A percentile compares a stretch with the other conserved stretches of the same genome.
phyloP scores from a whole-genome alignment of 2,888 invertebrate genomes.

The Mimachlamys varia region DNA sequence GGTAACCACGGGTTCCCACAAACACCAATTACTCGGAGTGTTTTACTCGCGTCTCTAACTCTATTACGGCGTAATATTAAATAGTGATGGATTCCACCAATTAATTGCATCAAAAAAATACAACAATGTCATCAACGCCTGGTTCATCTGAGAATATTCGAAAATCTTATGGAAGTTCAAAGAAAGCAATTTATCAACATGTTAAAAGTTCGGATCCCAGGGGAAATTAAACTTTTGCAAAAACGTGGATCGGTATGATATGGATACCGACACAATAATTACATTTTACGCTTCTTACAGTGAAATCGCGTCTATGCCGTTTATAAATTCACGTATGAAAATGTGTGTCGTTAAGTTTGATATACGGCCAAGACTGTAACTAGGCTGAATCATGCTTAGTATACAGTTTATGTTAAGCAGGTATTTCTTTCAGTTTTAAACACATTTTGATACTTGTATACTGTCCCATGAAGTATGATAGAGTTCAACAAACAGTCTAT shows the following conservation, averaged over 20 bases:
- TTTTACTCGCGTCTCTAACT: neutral
- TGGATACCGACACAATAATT: neutral
- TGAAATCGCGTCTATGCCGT: neutral
- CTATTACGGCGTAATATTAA: neutral
- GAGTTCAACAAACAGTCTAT: too few relatives aligned
- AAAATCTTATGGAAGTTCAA: conserved; percentile 16
- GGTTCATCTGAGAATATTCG: neutral
- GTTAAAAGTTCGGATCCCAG: neutral
- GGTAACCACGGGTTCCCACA: neutral
- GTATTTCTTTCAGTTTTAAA: neutral
- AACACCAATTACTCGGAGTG: neutral
- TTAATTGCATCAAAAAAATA: conserved; percentile 28
- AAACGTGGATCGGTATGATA: neutral
- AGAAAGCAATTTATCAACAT: neutral
- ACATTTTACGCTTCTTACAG: neutral
- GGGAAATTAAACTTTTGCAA: neutral
- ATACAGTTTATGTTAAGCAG: neutral
- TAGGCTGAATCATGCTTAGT: neutral
- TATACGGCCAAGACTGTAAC: neutral
- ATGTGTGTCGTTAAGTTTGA: neutral
- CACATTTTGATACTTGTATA: neutral
- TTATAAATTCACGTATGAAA: neutral
- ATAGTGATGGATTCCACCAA: neutral
- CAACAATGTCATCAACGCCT: neutral
- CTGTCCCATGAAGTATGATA: neutral